Percentiles rank a stretch among this genome's conserved stretches.
phyloP scores from a whole-genome alignment of 2,797 vertebrate genomes.

The Sternarchorhynchus goeldii region DNA sequence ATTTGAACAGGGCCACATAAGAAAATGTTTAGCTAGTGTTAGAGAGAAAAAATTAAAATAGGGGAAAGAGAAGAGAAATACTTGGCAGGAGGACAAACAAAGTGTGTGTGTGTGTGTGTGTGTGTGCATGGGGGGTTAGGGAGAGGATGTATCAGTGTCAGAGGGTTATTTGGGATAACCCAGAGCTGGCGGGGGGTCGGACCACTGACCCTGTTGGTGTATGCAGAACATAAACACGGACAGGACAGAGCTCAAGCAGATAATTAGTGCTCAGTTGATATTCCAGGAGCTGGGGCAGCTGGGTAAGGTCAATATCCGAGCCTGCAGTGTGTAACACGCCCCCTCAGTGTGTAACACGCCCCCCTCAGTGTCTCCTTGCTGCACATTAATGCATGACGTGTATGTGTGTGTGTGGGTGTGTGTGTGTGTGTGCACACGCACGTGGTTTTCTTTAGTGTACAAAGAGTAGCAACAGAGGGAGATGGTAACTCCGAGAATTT shows the following conservation, averaged over 20 bases:
- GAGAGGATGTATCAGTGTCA: conserved; percentile 78
- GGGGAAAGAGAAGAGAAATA: conserved; percentile 43
- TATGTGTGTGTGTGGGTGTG: conserved; percentile 61
- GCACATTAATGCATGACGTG: conserved; percentile 59
- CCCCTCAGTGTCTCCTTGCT: conserved; percentile 55
- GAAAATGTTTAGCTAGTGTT: conserved; percentile 42
- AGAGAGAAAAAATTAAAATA: conserved; percentile 50
- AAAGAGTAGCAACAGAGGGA: conserved; percentile 53
- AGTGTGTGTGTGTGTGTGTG: conserved; percentile 39
- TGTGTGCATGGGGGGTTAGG: conserved; percentile 38
- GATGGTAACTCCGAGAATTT: conserved; percentile 37
- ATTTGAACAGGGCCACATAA: conserved; percentile 40
- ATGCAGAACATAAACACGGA: conserved; percentile 89
- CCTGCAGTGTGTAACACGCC: conserved; percentile 72
- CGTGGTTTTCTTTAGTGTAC: conserved; percentile 52
- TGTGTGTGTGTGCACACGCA: conserved; percentile 49
- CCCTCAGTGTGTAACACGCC: conserved; percentile 61
- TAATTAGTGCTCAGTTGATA: conserved; percentile 88
- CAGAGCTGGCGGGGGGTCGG: conserved; percentile 72
- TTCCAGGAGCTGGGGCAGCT: conserved; percentile 75
- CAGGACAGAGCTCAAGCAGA: conserved; percentile 70
- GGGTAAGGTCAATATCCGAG: conserved; percentile 80
- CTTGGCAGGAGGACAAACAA: conserved; percentile 54
- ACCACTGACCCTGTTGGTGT: conserved; percentile 84
- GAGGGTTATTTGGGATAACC: conserved; percentile 75